Evolutionary conservation across 2,797 vertebrate genomes (phyloP).

Genomic region (Smutsia temminckii): DNA sequence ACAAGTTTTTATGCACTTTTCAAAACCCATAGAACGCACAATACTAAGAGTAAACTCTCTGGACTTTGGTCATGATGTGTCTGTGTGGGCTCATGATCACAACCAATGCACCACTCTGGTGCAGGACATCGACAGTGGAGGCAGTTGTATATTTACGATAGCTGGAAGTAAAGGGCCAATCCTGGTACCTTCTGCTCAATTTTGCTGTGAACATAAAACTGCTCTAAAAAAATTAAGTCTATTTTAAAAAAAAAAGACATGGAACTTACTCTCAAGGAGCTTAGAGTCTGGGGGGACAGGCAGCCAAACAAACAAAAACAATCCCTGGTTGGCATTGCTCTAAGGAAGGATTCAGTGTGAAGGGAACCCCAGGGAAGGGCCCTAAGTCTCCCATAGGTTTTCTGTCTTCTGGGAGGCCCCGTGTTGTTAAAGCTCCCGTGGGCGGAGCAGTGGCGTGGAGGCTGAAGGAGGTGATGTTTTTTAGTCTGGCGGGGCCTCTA

Average conservation of each 20-base stretch:
- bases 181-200: not conserved
- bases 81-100: too few species aligned
- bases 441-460: not conserved
- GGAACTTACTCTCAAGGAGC: not conserved
- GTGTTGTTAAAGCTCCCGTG: not conserved
- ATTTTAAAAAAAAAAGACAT: not conserved
- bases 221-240: not conserved
- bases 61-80: not conserved
- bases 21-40: not conserved
- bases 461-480: too few species aligned
- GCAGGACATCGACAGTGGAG: not conserved
- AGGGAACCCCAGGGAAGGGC: not conserved
- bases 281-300: not conserved
- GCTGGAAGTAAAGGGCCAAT: not conserved
- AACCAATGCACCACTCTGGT: not conserved
- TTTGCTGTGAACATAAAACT: not conserved
- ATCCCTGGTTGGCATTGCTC: not conserved
- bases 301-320: not conserved
- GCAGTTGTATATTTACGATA: not conserved
- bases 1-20: not conserved
- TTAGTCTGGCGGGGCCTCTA: not conserved
- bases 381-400: not conserved
- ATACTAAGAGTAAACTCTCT: too few species aligned
- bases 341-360: not conserved
- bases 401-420: rapidly evolving